Conservation (phyloP, 2,113 vertebrate species). For the Hystrix cristata region DNA sequence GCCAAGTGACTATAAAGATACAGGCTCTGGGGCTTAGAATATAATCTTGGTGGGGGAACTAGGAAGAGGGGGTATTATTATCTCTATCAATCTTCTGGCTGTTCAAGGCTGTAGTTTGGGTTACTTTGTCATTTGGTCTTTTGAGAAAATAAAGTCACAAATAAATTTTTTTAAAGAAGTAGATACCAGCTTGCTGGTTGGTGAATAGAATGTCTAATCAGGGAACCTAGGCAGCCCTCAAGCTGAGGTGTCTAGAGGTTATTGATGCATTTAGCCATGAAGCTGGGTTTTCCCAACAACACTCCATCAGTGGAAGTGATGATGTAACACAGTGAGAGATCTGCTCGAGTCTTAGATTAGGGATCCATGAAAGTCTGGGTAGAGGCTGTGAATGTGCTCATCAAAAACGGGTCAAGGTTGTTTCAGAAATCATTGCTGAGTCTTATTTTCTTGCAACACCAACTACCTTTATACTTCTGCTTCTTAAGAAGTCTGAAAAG, state of each 20-base stretch:
- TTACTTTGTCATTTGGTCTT: conserved; percentile 24
- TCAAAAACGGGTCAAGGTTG: background rate
- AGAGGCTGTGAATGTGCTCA: background rate
- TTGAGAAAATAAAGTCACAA: background rate
- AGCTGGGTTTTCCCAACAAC: background rate
- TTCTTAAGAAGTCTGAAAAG: background rate
- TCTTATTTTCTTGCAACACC: background rate
- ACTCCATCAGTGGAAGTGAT: background rate
- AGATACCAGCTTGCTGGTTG: background rate
- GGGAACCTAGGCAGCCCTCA: background rate
- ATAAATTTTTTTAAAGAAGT: conserved; percentile 7
- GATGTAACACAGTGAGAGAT: background rate
- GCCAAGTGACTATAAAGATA: background rate
- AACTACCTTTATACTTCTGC: background rate
- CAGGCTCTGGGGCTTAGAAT: background rate
- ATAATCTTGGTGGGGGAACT: background rate
- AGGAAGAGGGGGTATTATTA: background rate
- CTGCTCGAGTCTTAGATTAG: background rate
- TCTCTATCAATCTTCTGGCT: background rate
- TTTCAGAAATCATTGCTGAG: background rate
- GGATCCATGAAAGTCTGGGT: too few relatives aligned
- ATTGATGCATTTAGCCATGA: background rate
- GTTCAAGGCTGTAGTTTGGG: background rate
- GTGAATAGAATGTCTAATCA: background rate
- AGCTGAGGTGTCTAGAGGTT: background rate